These are phyloP conservation scores for Dasyurus viverrinus DNA, from an alignment of 2,113 vertebrate genomes.

Conservation along the genomic window DNA sequence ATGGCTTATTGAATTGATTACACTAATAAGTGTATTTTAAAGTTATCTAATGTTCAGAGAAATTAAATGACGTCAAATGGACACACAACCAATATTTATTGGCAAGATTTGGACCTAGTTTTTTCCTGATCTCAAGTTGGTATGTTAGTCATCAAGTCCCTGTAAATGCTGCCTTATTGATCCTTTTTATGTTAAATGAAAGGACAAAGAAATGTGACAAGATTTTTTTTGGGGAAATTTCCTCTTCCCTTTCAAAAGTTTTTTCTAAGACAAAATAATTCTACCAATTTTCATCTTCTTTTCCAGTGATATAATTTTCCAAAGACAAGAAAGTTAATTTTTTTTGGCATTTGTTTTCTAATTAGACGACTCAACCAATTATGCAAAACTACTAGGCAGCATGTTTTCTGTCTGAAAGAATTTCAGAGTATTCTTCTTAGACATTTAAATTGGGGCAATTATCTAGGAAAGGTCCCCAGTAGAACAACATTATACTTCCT, in stretches of 20 bases:
- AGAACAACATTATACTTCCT: not conserved
- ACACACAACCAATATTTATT: not conserved
- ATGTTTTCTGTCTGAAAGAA: conserved; percentile 63
- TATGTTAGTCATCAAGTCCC: not conserved
- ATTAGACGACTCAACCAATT: conserved; percentile 78
- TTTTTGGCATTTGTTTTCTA: conserved; percentile 73
- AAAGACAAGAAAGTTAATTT: not conserved
- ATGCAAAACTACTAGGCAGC: conserved; percentile 78
- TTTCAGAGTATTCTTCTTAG: conserved; percentile 7
- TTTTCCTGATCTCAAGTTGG: not conserved
- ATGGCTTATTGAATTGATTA: not conserved
- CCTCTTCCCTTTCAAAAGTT: not conserved
- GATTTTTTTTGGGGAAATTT: conserved; percentile 11
- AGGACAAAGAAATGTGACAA: not conserved
- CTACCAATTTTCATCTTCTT: not conserved
- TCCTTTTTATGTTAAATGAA: not conserved
- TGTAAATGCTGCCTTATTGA: not conserved
- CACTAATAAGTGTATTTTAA: not conserved
- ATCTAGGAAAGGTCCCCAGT: not conserved
- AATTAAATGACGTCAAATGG: not conserved
- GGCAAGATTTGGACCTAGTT: not conserved
- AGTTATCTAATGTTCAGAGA: not conserved
- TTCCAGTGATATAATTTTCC: conserved; percentile 14
- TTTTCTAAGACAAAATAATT: not conserved
- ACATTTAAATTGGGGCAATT: not conserved